Evolutionary conservation across 2,797 vertebrate genomes (phyloP).

Genomic region (Urophycis tenuis): DNA sequence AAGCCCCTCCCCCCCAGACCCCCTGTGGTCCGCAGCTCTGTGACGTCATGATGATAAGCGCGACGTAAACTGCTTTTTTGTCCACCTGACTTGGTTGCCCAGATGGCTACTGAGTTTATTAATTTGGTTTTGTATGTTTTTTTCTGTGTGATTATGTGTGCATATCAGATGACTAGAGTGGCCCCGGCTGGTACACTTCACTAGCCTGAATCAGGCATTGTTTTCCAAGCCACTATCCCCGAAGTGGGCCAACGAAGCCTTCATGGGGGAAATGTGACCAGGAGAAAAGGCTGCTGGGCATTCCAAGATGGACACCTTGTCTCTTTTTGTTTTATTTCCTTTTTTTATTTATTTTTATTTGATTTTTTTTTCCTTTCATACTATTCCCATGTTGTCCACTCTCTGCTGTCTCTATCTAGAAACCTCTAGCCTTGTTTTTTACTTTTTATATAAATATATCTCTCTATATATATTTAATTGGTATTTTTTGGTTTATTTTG

Average conservation of each 20-base stretch:
- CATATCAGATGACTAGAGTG: conserved; percentile 99
- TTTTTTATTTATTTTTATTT: conserved; percentile 67
- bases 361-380: conserved; percentile 70
- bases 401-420: conserved; percentile 71
- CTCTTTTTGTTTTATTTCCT: conserved; percentile 82
- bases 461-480: conserved; percentile 49
- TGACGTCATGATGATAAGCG: conserved; percentile 40
- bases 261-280: conserved; percentile 97
- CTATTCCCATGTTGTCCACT: conserved; percentile 83
- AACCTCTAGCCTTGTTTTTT: conserved; percentile 69
- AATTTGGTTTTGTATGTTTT: conserved; percentile 99
- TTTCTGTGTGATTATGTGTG: conserved; percentile 99
- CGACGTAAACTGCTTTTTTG: conserved; percentile 50
- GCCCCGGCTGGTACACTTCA: conserved; percentile 99
- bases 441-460: conserved; percentile 19
- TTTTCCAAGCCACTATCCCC: conserved; percentile 99
- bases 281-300: conserved; percentile 90
- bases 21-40: conserved; percentile 56
- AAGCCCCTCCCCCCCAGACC: conserved; percentile 10
- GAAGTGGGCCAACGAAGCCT: conserved; percentile 95
- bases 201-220: conserved; percentile 99
- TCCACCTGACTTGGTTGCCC: conserved; percentile 83
- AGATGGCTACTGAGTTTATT: conserved; percentile 98
- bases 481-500: conserved; percentile 56
- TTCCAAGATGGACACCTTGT: conserved; percentile 98